These are phyloP conservation scores for Acanthopagrus latus DNA, from an alignment of 2,797 vertebrate genomes.

Conservation along the genomic window DNA sequence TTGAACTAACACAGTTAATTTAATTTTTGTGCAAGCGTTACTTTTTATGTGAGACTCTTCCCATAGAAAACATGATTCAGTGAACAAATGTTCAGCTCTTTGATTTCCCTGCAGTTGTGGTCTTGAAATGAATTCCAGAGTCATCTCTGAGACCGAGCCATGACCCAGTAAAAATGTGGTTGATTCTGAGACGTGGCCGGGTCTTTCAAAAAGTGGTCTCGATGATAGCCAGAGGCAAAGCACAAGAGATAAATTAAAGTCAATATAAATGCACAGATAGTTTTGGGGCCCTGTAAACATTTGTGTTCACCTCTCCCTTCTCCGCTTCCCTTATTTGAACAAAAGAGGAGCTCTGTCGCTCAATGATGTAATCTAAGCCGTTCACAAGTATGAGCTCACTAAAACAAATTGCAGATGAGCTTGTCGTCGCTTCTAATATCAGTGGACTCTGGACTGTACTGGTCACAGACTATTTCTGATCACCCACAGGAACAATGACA, in stretches of 20 bases:
- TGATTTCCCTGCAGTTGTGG: too few relatives aligned
- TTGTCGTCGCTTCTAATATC: background rate
- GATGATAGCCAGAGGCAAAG: background rate
- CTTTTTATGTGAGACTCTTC: too few relatives aligned
- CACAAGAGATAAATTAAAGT: background rate
- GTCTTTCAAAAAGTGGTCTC: too few relatives aligned
- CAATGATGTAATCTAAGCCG: background rate
- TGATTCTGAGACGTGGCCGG: too few relatives aligned
- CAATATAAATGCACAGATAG: background rate
- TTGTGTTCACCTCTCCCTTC: background rate
- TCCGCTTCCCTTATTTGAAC: constrained; percentile 36
- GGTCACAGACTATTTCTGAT: constrained; percentile 6
- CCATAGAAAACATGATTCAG: too few relatives aligned
- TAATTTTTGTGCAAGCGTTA: too few relatives aligned
- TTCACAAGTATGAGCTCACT: constrained; percentile 24
- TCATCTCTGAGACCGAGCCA: too few relatives aligned
- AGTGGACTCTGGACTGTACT: background rate
- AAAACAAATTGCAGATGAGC: constrained; percentile 11
- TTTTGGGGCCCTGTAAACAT: background rate
- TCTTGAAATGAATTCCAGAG: too few relatives aligned
- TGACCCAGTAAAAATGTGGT: too few relatives aligned
- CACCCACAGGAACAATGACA: background rate
- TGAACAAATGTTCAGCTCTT: too few relatives aligned
- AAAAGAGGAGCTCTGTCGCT: background rate
- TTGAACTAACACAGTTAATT: too few relatives aligned